These are phyloP conservation scores for Drymonia ruficornis DNA, from an alignment of 2,888 invertebrate species.

Conservation along the genomic window DNA sequence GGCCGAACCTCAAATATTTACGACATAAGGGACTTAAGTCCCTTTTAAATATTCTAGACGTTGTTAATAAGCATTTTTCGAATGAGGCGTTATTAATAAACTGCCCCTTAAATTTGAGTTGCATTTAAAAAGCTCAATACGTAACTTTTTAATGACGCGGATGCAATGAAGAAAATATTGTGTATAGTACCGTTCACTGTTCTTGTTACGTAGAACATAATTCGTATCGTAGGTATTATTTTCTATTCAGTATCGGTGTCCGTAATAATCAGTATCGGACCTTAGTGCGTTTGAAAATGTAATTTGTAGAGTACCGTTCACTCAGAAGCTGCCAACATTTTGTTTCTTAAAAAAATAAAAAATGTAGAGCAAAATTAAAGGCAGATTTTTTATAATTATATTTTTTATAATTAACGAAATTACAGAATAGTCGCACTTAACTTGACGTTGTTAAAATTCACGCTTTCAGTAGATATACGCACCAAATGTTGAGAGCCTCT, in stretches of 20 bases:
- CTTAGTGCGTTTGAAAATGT: slow-evolving; percentile 60
- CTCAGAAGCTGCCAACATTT: slow-evolving; percentile 49
- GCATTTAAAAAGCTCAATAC: no score
- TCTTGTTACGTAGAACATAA: slow-evolving; percentile 21
- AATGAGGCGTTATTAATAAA: no score
- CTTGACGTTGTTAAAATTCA: no score
- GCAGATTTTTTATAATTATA: no score
- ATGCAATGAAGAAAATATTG: neutral
- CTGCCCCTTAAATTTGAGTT: no score
- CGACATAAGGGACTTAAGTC: no score
- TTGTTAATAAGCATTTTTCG: no score
- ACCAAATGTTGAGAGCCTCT: slow-evolving; percentile 48
- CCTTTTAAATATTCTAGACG: no score
- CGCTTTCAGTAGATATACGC: neutral
- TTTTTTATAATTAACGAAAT: no score
- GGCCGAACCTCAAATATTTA: no score
- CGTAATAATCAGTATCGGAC: slow-evolving; percentile 58
- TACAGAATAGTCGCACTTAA: no score
- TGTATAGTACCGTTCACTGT: slow-evolving; percentile 5
- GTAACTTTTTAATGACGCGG: neutral
- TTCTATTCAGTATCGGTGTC: slow-evolving; percentile 55
- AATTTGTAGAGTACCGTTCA: slow-evolving; percentile 47
- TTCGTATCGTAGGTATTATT: slow-evolving; percentile 41
- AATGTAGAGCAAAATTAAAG: neutral
- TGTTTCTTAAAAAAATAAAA: neutral